A percentile compares a stretch with the other conserved stretches of the same genome.
These are phyloP conservation scores for Brachirus orientalis DNA, from an alignment of 2,113 vertebrate species.

Conservation along the genomic window DNA sequence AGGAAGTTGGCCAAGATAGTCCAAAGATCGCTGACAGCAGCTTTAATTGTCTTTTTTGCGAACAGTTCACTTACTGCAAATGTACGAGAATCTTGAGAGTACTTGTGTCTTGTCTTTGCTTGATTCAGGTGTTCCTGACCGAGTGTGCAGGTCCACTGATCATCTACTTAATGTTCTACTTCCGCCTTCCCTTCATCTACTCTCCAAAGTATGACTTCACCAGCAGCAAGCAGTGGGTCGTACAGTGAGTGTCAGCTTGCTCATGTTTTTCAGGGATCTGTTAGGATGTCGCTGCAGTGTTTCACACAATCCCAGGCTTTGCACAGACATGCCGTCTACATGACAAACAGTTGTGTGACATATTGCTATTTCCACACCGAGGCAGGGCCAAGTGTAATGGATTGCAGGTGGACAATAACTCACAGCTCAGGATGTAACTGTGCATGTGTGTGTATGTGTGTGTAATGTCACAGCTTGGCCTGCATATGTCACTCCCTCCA, in stretches of 20 bases:
- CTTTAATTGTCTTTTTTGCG: not conserved
- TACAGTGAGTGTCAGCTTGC: conserved; percentile 87
- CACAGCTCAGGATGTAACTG: conserved; percentile 23
- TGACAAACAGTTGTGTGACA: conserved; percentile 11
- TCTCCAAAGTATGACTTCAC: conserved; percentile 89
- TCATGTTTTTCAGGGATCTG: conserved; percentile 13
- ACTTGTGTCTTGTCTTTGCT: conserved; percentile 8
- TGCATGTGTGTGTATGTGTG: conserved; percentile 22
- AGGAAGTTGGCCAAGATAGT: no score
- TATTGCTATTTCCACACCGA: conserved; percentile 38
- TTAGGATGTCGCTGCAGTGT: not conserved
- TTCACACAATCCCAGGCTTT: conserved; percentile 37
- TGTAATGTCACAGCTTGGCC: conserved; percentile 81
- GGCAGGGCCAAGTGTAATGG: conserved; percentile 40
- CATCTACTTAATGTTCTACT: conserved; percentile 93
- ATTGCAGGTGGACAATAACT: conserved; percentile 13
- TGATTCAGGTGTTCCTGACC: conserved; percentile 87
- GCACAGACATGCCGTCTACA: conserved; percentile 19
- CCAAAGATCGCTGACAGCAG: no score
- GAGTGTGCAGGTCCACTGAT: conserved; percentile 90
- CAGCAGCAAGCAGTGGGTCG: conserved; percentile 89
- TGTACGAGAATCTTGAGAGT: not conserved
- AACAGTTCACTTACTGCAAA: not conserved
- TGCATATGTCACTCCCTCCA: conserved; percentile 92
- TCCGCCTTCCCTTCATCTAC: conserved; percentile 91